These are phyloP conservation scores for Pogonomyrmex barbatus DNA, from an alignment of 1,140 invertebrate species.

Conservation along the genomic window DNA sequence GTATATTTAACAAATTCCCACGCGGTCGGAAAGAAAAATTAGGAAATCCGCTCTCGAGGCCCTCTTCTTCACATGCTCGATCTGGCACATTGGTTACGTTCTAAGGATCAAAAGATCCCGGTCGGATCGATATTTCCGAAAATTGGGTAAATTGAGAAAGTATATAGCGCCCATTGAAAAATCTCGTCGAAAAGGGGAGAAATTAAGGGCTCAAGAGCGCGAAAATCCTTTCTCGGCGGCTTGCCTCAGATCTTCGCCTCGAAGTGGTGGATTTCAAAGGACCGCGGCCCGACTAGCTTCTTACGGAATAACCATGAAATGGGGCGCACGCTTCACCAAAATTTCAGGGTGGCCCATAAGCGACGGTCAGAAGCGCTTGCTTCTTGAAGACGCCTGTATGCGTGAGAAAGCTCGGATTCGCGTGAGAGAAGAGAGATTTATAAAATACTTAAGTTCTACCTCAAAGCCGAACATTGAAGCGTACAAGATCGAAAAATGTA, in stretches of 20 bases:
- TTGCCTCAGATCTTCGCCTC: constrained; percentile 77
- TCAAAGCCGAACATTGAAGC: neutral
- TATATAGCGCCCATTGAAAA: constrained; percentile 13
- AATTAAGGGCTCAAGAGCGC: constrained; percentile 81
- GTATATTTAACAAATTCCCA: constrained; percentile 22
- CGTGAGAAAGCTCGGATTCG: constrained; percentile 62
- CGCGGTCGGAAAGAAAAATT: constrained; percentile 45
- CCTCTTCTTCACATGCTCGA: constrained; percentile 58
- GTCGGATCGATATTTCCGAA: constrained; percentile 57
- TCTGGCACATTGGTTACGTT: constrained; percentile 58
- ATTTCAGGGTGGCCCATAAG: constrained; percentile 71
- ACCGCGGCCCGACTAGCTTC: constrained; percentile 52
- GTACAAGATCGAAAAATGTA: neutral
- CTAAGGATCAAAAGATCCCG: constrained; percentile 51
- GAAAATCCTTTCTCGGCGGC: constrained; percentile 81
- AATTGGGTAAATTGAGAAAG: constrained; percentile 59
- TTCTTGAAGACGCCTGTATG: constrained; percentile 37
- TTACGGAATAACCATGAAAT: constrained; percentile 67
- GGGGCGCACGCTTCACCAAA: constrained; percentile 70
- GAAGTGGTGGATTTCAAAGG: constrained; percentile 80
- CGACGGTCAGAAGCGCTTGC: constrained; percentile 46
- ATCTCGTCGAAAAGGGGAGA: constrained; percentile 51
- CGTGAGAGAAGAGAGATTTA: constrained; percentile 52
- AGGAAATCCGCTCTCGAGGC: constrained; percentile 58
- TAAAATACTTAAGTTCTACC: neutral